Evolutionary conservation across 2,113 vertebrate genomes (phyloP).

Genomic region (Clarias gariepinus): DNA sequence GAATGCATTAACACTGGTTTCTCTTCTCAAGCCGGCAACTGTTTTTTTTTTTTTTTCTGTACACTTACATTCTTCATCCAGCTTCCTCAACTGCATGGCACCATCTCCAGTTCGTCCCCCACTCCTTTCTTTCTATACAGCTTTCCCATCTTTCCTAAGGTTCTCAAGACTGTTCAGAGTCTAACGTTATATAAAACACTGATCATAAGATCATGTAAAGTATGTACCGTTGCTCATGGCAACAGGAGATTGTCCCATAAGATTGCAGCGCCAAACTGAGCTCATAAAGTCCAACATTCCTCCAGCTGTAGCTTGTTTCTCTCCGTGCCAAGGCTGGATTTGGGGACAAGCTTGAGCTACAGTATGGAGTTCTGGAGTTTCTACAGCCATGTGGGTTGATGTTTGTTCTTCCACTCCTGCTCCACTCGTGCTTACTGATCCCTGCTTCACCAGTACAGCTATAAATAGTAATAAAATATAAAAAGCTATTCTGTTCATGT

Average conservation of each 20-base stretch:
- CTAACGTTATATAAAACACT: not conserved
- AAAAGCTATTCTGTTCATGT: not conserved
- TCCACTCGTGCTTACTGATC: not conserved
- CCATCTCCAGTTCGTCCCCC: constrained; percentile 11
- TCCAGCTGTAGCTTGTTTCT: constrained; percentile 8
- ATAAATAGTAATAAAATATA: not conserved
- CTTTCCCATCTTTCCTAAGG: not conserved
- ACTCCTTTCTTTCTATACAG: not conserved
- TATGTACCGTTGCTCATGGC: not conserved
- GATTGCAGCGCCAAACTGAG: constrained; percentile 11
- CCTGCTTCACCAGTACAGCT: not conserved
- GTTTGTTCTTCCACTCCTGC: not conserved
- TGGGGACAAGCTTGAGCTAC: not conserved
- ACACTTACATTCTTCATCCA: constrained; percentile 1
- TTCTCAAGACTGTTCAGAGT: not conserved
- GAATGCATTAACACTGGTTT: not conserved
- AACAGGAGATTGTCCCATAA: constrained; percentile 30
- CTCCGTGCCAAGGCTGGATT: constrained; percentile 18
- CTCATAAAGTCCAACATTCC: constrained; percentile 24
- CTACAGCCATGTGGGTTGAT: constrained; percentile 18
- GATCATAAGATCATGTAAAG: constrained; percentile 16
- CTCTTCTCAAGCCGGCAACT: not conserved
- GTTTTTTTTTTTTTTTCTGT: not conserved
- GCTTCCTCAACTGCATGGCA: constrained; percentile 18
- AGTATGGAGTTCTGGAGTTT: constrained; percentile 5